Percentiles rank a stretch among this genome's conserved stretches.
Conservation (phyloP, 2,797 vertebrate species). For the Rhynchotus rufescens region DNA sequence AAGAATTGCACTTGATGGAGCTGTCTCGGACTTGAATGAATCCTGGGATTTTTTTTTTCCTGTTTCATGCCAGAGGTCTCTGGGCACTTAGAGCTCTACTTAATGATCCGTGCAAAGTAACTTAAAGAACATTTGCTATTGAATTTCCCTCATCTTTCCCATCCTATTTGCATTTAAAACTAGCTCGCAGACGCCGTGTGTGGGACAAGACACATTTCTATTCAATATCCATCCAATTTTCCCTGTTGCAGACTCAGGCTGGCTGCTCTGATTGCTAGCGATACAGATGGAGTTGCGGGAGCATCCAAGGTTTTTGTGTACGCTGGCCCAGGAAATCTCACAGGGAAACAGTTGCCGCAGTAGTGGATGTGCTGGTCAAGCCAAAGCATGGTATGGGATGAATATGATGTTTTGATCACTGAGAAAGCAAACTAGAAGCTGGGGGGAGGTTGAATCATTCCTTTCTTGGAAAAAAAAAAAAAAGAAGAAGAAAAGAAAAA, state of each 20-base stretch:
- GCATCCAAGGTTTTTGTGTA: not conserved
- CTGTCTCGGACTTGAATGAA: rapidly evolving
- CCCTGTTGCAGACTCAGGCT: slow-evolving; percentile 4
- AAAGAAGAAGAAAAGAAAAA: no score
- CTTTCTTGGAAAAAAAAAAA: no score
- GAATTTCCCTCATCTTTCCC: slow-evolving; percentile 41
- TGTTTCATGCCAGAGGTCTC: not conserved
- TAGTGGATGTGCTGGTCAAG: not conserved
- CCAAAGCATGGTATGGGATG: not conserved
- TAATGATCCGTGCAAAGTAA: slow-evolving; percentile 9
- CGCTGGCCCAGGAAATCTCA: not conserved
- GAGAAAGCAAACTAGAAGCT: not conserved
- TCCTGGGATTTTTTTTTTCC: not conserved
- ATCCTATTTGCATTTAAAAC: slow-evolving; percentile 25
- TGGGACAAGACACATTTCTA: slow-evolving; percentile 49
- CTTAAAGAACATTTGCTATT: not conserved
- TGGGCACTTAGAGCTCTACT: slow-evolving; percentile 16
- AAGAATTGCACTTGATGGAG: rapidly evolving
- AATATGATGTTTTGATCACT: not conserved
- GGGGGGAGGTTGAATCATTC: not conserved
- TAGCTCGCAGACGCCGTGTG: slow-evolving; percentile 5
- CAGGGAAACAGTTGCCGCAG: not conserved
- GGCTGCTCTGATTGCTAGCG: not conserved
- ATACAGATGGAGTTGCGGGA: slow-evolving; percentile 29
- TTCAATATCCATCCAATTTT: slow-evolving; percentile 5